Evolutionary conservation across 2,888 invertebrate genomes (phyloP), one percentile per base, ranked within the genome.

Genomic region (Parnassius apollo): DNA sequence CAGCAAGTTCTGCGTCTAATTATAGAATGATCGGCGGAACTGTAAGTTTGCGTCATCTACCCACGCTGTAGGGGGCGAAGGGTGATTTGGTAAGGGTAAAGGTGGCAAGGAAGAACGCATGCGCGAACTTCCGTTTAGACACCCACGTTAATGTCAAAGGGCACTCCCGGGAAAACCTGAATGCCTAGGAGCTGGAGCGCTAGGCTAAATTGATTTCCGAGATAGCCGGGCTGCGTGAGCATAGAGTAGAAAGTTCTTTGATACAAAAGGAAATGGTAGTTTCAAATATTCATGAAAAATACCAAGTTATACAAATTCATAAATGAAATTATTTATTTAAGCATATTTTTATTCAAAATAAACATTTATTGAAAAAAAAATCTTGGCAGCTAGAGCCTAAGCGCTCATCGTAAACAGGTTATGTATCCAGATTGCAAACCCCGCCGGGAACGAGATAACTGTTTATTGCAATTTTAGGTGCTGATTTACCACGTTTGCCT

Each of bases 71-170:
- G 76, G 73, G 67, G 66, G 72, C 65, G 49, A 66, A 73, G 67
- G 66, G 72, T 66, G 49, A 66, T 68, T 64, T 65, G 64, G 64
- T 70, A 69, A 70, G 66, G 75, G 61, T 64, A 57, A 45, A 51
- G 63, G 69, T 62, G 53, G 52, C 55, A 59, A 50, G 56, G 57
- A 51, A 52, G 52, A 61, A 75, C 82, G 86, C 88, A 82, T 83
- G 87, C 90, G 88, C 83, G 73, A 68, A 67, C 68, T 69, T 68
- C 72, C 77, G 71, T 10, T 56, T 9, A 11, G 51, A 42, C 67
- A 64, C 81, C 81, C 73, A 78, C 79, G 68, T 71, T 66, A 90
- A 89, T 90, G 90, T 86, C 89, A 89, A 84, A 88, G 90, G 88
- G 85, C 88, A 83, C 69, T 66, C 85, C 85, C 83, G 82, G 85